Evolutionary conservation across 2,888 invertebrate genomes (phyloP).

Genomic region (Fissipunctia ypsillon): DNA sequence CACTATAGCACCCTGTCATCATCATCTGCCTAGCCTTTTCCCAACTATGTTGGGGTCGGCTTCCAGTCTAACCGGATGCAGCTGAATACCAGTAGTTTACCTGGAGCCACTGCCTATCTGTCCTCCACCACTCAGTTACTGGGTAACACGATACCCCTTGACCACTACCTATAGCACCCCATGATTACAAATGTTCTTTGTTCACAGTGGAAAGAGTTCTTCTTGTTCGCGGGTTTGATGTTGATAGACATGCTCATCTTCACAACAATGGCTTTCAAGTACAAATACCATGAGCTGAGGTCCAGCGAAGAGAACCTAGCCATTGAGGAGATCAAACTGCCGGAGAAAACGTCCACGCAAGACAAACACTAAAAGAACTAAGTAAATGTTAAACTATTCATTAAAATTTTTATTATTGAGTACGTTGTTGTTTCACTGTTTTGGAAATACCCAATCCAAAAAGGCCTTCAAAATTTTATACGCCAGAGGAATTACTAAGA

Average conservation of each 20-base stretch:
- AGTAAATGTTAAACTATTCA: constrained; percentile 52
- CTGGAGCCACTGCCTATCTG: too few relatives aligned
- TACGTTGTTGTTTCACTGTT: constrained; percentile 18
- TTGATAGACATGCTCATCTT: constrained; percentile 95
- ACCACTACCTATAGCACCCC: neutral
- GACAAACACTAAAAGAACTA: constrained; percentile 56
- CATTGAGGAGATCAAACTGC: constrained; percentile 81
- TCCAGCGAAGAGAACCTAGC: constrained; percentile 80
- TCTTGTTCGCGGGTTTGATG: constrained; percentile 97
- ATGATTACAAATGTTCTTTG: constrained; percentile 13
- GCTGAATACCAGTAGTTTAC: neutral
- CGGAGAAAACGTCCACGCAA: constrained; percentile 72
- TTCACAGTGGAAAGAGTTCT: constrained; percentile 95
- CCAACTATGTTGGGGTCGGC: neutral
- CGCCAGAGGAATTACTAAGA: neutral
- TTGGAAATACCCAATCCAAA: neutral
- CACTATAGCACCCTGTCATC: neutral
- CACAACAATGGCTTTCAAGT: constrained; percentile 94
- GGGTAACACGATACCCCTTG: neutral
- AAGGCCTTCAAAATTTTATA: neutral
- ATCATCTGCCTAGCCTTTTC: neutral
- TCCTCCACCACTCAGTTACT: neutral
- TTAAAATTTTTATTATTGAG: constrained; percentile 63
- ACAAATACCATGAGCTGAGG: constrained; percentile 92
- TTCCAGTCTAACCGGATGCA: neutral